These are phyloP conservation scores for Clangula hyemalis DNA, from an alignment of 2,797 vertebrate species.

Conservation along the genomic window DNA sequence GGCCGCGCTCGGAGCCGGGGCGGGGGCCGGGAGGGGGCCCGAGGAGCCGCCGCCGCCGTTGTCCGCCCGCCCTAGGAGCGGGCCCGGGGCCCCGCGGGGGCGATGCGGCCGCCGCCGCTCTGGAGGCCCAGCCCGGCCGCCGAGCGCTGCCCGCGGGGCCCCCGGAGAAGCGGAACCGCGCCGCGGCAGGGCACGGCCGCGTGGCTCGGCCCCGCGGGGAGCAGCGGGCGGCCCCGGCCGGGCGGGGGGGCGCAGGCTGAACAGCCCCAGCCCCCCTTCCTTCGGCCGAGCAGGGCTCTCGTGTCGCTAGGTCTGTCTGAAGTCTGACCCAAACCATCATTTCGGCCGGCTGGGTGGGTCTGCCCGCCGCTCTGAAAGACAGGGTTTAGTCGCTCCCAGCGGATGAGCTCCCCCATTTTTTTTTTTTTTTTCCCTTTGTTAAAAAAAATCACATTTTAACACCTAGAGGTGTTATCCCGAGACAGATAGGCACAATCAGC, in stretches of 20 bases:
- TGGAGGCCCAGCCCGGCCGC: neutral
- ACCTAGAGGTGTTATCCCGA: neutral
- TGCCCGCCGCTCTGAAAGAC: neutral
- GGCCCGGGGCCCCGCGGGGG: neutral
- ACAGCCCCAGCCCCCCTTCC: accelerated
- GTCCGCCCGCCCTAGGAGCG: neutral
- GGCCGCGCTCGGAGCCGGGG: neutral
- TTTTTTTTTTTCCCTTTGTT: neutral
- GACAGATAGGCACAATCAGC: neutral
- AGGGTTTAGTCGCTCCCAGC: neutral
- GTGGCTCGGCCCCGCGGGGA: neutral
- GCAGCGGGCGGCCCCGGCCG: neutral
- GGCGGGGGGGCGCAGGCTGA: too few relatives aligned
- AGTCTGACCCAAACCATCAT: constrained; percentile 55
- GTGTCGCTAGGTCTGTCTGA: neutral
- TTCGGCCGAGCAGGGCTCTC: neutral
- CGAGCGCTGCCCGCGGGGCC: too few relatives aligned
- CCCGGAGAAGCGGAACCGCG: too few relatives aligned
- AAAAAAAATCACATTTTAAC: neutral
- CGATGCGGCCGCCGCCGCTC: neutral
- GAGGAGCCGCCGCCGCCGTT: too few relatives aligned
- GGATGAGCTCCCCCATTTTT: neutral
- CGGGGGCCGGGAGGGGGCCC: neutral
- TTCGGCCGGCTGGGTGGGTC: constrained; percentile 31
- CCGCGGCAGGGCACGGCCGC: too few relatives aligned